Conservation (phyloP, 30 jellyfish, hydroid and myxozoan species). For the Pseudorhiza aurosa region DNA sequence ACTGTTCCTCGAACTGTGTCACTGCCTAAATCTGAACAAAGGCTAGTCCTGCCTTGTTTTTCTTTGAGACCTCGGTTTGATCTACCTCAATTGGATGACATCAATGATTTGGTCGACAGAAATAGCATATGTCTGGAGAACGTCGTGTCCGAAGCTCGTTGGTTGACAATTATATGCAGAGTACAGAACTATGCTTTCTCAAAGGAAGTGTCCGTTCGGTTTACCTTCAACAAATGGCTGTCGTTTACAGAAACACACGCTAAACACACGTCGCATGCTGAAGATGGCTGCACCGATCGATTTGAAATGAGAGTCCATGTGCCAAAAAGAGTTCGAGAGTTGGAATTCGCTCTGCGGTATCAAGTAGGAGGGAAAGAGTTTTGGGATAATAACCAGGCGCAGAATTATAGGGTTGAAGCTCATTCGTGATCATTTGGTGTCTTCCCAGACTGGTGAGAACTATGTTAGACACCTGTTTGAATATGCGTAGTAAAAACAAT, state of each 20-base stretch:
- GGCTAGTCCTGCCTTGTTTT: constrained; percentile 43
- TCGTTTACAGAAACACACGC: constrained; percentile 71
- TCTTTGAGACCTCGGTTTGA: constrained; percentile 55
- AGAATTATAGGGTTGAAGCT: constrained; percentile 61
- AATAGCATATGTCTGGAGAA: constrained; percentile 46
- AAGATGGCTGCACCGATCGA: constrained; percentile 61
- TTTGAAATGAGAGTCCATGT: constrained; percentile 52
- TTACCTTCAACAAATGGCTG: constrained; percentile 77
- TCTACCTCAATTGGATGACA: neutral
- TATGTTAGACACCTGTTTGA: neutral
- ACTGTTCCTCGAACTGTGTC: neutral
- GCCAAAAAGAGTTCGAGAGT: constrained; percentile 29
- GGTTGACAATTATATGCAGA: constrained; percentile 45
- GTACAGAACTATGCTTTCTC: constrained; percentile 53
- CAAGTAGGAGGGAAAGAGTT: constrained; percentile 68
- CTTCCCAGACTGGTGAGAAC: neutral
- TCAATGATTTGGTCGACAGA: constrained; percentile 8
- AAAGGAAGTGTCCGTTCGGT: constrained; percentile 64
- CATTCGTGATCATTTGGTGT: neutral
- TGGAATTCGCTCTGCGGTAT: constrained; percentile 76
- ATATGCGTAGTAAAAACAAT: neutral
- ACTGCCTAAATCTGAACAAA: neutral
- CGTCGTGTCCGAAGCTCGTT: constrained; percentile 27
- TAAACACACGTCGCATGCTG: constrained; percentile 43
- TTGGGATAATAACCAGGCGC: constrained; percentile 84